Conservation (phyloP, 2,113 vertebrate genomes). For the Columbina picui region DNA sequence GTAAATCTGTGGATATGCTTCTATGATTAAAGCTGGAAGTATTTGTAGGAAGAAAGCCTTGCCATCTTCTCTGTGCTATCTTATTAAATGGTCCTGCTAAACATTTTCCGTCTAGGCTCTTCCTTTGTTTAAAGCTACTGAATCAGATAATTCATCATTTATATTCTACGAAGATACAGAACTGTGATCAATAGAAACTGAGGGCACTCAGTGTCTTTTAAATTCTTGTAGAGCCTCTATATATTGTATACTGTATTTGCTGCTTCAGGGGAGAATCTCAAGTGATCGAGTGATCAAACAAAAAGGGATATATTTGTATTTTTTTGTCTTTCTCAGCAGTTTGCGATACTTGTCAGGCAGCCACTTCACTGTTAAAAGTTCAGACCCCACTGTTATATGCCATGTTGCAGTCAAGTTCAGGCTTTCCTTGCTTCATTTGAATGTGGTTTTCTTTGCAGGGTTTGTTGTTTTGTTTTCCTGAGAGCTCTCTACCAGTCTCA, state of each 20-base stretch:
- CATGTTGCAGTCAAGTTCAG: background rate
- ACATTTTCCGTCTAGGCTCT: background rate
- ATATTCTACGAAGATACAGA: background rate
- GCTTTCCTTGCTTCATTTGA: background rate
- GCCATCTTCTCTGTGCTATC: background rate
- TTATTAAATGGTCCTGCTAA: background rate
- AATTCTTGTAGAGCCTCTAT: background rate
- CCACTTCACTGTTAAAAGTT: background rate
- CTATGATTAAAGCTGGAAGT: background rate
- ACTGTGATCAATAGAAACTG: background rate
- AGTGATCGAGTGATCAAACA: background rate
- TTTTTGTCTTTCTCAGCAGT: background rate
- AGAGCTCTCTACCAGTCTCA: background rate
- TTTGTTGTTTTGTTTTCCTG: background rate
- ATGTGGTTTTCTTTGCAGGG: too few species aligned
- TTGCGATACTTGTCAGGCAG: background rate
- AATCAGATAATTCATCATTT: constrained; percentile 15
- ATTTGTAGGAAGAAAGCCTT: background rate
- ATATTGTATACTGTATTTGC: background rate
- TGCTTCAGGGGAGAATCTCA: background rate
- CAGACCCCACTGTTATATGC: background rate
- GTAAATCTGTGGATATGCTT: background rate
- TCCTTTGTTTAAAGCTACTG: background rate
- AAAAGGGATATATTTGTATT: background rate
- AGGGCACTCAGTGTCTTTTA: background rate